Base-by-base conservation (phyloP, 37 sponge, comb jelly and placozoan species). In the Mnemiopsis leidyi region DNA sequence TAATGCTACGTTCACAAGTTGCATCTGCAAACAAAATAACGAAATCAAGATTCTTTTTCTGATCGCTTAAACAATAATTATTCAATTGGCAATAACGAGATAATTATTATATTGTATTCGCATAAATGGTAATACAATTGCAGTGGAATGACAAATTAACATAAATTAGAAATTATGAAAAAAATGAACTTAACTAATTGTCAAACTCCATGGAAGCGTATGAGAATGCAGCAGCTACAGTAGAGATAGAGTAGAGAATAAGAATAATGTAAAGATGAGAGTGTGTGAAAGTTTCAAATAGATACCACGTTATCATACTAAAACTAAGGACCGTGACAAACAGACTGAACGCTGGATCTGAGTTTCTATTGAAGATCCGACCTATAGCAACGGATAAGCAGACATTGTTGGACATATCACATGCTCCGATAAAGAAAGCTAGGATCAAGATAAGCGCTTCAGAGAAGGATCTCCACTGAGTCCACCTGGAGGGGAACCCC, bases 361-460 rank as follows among this genome's bases (percentile, higher is more conserved):
- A 16, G 48, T 85, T 37, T n/a, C 26, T 61, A 1, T 33, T 85
- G 61, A 36, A 85, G 25, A 85, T 29, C 40, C 61, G 32, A 1
- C 90, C 90, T 85, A 85, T 85, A 2, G 61, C 21, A 13, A 85
- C 90, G 9, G 90, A 40, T 33, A 85, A 26, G 23, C 90, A 85
- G 48, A 85, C 48, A 39, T 85, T 85, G 61, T 85, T 85, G 61
- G 61, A 38, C 90, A 85, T 85, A 37, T 85, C 90, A 39, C 90
- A 85, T n/a, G 90, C 90, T 37, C 90, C 90, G 9, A 85, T 85
- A 29, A 38, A 85, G 61, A 38, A 38, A 0, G 61, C 90, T 26
- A 85, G 90, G 30, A 38, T 18, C 21, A 85, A 37, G n/a, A 85
- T 40, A 18, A 85, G 2, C 0, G 21, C 48, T 25, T 85, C 90